Percentiles rank a stretch among this genome's conserved stretches.
Conservation (phyloP, 1,140 invertebrate genomes). For the Caerostris extrusa region DNA sequence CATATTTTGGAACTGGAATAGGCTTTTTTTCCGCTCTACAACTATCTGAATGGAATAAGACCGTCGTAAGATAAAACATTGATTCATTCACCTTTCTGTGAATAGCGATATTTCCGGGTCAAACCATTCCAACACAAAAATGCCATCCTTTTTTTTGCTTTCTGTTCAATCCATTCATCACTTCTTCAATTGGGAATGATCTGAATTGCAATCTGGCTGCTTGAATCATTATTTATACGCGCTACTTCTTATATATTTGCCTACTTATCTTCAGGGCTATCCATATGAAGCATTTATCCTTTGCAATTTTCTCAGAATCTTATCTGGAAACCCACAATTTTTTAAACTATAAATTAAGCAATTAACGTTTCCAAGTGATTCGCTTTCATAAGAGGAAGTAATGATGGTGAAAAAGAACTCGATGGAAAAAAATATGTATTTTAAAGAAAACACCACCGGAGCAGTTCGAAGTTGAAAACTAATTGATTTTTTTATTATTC, state of each 20-base stretch:
- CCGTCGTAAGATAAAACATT: neutral
- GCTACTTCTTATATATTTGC: slow-evolving; percentile 3
- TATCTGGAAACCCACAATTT: neutral
- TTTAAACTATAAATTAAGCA: slow-evolving; percentile 19
- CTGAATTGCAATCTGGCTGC: slow-evolving; percentile 17
- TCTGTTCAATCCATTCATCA: neutral
- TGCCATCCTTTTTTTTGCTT: slow-evolving; percentile 1
- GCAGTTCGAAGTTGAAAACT: slow-evolving; percentile 1
- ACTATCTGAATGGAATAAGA: neutral
- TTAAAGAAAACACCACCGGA: neutral
- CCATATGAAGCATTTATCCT: slow-evolving; percentile 21
- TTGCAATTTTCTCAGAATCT: neutral
- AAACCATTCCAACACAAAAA: neutral
- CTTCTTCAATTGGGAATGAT: slow-evolving; percentile 16
- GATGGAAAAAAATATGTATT: neutral
- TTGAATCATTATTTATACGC: slow-evolving; percentile 14
- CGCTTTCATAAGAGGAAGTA: neutral
- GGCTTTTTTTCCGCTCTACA: neutral
- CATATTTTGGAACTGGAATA: neutral
- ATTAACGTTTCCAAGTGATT: neutral
- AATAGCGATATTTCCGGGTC: neutral
- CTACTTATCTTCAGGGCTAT: neutral
- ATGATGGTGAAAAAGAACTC: slow-evolving; percentile 2
- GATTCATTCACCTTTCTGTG: slow-evolving; percentile 10
- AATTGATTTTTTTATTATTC: slow-evolving; percentile 40